phyloP scores from a whole-genome alignment of 1,140 invertebrate species.

The Sminthurides bifidus region DNA sequence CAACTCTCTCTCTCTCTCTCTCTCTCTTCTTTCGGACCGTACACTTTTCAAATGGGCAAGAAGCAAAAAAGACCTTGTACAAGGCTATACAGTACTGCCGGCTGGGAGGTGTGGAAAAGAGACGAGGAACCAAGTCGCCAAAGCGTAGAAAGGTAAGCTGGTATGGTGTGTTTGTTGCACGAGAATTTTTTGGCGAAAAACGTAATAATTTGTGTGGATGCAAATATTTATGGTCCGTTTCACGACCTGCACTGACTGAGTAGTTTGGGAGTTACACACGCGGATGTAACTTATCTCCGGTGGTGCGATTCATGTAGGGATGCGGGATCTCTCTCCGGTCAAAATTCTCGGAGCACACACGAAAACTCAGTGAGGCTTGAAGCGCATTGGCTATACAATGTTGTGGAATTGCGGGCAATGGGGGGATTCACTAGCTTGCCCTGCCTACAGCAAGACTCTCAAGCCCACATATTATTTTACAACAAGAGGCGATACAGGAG shows the following conservation, averaged over 20 bases:
- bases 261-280: constrained; percentile 24
- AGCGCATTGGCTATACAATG: constrained; percentile 32
- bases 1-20: no score
- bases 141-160: no score
- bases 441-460: constrained; percentile 15
- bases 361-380: constrained; percentile 21
- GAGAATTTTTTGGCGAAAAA: no score
- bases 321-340: constrained; percentile 18
- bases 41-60: no score
- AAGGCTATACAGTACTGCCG: no score
- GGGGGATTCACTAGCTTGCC: constrained; percentile 16
- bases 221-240: constrained; percentile 31
- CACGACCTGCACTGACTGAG: constrained; percentile 27
- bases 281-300: constrained; percentile 23
- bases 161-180: no score
- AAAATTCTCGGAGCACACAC: constrained; percentile 21
- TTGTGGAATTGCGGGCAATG: constrained; percentile 26
- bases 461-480: neutral
- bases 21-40: no score
- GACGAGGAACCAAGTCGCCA: no score
- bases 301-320: constrained; percentile 19
- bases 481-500: no score
- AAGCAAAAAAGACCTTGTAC: no score
- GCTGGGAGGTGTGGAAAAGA: no score
- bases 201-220: no score